Conservation (phyloP, 2,797 vertebrate genomes). For the Petrocephalus schoutedeni region DNA sequence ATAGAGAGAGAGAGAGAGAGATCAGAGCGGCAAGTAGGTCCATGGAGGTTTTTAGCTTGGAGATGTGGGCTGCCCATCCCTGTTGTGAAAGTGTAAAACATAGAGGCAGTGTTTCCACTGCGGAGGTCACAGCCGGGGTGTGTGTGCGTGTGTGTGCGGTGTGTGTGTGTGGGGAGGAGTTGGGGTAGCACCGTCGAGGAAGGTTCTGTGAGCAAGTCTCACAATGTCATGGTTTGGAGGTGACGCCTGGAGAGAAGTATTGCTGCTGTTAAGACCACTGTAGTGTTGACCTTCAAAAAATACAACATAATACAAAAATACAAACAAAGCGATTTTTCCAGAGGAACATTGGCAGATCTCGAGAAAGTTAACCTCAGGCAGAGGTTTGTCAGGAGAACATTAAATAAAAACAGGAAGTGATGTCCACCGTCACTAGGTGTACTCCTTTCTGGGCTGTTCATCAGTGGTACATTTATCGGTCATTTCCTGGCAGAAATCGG, state of each 20-base stretch:
- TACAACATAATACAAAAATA: conserved; percentile 56
- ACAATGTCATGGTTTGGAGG: conserved; percentile 73
- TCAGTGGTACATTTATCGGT: conserved; percentile 99
- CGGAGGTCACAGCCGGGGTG: conserved; percentile 64
- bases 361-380: conserved; percentile 63
- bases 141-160: too few species aligned
- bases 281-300: conserved; percentile 88
- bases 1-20: conserved; percentile 27
- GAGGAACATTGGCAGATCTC: conserved; percentile 80
- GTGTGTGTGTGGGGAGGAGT: conserved; percentile 35
- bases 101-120: conserved; percentile 73
- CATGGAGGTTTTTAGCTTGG: conserved; percentile 76
- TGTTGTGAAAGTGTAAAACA: conserved; percentile 74
- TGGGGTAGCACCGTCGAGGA: conserved; percentile 91
- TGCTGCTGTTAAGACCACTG: conserved; percentile 99
- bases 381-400: conserved; percentile 62
- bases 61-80: conserved; percentile 69
- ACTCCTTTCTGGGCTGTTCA: conserved; percentile 94
- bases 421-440: conserved; percentile 67
- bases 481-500: conserved; percentile 99
- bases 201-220: conserved; percentile 70
- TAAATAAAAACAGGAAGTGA: conserved; percentile 54
- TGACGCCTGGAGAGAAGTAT: conserved; percentile 93
- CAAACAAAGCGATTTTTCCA: conserved; percentile 51
- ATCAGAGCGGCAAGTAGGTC: conserved; percentile 78